Percentiles rank a stretch among this genome's conserved stretches.
Conservation (phyloP, 2,113 vertebrate genomes). For the Tyrannus savana region DNA sequence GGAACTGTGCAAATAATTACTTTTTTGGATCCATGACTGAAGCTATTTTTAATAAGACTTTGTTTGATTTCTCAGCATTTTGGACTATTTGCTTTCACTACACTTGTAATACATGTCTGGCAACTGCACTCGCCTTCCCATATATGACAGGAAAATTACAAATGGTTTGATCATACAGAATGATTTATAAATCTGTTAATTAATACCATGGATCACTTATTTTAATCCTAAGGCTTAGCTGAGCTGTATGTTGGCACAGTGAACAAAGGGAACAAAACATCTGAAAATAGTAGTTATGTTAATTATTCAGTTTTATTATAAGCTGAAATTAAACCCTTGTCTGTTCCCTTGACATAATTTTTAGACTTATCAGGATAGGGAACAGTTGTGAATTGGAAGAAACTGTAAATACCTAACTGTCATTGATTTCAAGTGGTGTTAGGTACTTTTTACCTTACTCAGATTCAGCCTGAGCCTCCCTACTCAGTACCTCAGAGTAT, state of each 20-base stretch:
- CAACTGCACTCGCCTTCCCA: neutral
- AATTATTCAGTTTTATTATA: slow-evolving; percentile 26
- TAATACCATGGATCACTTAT: slow-evolving; percentile 24
- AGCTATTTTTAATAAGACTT: slow-evolving; percentile 43
- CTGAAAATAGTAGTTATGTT: slow-evolving; percentile 1
- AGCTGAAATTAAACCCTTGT: slow-evolving; percentile 1
- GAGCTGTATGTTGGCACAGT: neutral
- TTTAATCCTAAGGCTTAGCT: slow-evolving; percentile 15
- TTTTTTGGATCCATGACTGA: slow-evolving; percentile 11
- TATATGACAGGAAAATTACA: slow-evolving; percentile 16
- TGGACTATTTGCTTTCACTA: slow-evolving; percentile 47
- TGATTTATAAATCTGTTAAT: slow-evolving; percentile 56
- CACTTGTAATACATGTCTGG: slow-evolving; percentile 32
- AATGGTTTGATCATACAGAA: slow-evolving; percentile 9
- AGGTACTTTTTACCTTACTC: neutral
- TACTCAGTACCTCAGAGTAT: neutral
- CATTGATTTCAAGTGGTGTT: neutral
- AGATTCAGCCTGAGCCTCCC: neutral
- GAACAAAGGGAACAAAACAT: slow-evolving; percentile 24
- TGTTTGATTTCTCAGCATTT: slow-evolving; percentile 44
- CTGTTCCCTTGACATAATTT: neutral
- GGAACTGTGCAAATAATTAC: slow-evolving; percentile 40
- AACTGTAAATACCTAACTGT: neutral
- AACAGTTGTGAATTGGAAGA: neutral
- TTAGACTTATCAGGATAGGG: neutral